Base-by-base conservation (phyloP, 2,113 vertebrate species). In the Silurus glanis region DNA sequence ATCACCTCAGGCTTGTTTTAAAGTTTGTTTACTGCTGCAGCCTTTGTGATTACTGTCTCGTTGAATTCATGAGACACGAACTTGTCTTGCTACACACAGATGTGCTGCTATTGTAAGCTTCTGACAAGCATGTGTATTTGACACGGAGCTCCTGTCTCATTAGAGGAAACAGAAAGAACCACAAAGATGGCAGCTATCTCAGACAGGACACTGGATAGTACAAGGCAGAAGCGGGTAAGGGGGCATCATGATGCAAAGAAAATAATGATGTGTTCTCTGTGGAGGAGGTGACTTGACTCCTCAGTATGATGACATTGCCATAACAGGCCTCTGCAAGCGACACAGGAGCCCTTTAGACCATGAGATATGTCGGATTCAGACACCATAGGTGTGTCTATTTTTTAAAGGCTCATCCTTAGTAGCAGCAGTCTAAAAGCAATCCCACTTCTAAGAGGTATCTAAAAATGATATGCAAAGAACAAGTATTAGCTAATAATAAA, bases 161-260 rank as follows among this genome's bases (percentile, higher is more conserved):
- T 83, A 69, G 47, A 83, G 86, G 74, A 37, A 82, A 67, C 79
- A 74, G 71, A 47, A 71, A 59, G 89, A 82, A 90, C 86, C 59
- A 87, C 83, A 75, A 64, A 21, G 9, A 85, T 90, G 91, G 85
- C 87, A 85, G 90, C 80, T 53, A 72, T 85, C 88, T 83, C 69
- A 88, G 3, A 56, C 86, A 79, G 81, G 88, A 85, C 23, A 82
- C 84, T 91, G 90, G 91, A 91, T 91, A 89, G 92, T 90, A 91
- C 90, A 91, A 91, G 93, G 89, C 89, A 91, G 86, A 74, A 58
- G 7, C 67, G 23, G 90, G 84, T 87, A 80, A 89, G 91, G 90
- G 86, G 89, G 85, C 78, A 72, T 87, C 86, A 88, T 92, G 92
- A 91, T 92, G 91, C 91, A 90, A 93, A 92, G 91, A 89, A 91